phyloP scores from a whole-genome alignment of 53 echinoderm and acorn worm species.

The Stichopus horrens region DNA sequence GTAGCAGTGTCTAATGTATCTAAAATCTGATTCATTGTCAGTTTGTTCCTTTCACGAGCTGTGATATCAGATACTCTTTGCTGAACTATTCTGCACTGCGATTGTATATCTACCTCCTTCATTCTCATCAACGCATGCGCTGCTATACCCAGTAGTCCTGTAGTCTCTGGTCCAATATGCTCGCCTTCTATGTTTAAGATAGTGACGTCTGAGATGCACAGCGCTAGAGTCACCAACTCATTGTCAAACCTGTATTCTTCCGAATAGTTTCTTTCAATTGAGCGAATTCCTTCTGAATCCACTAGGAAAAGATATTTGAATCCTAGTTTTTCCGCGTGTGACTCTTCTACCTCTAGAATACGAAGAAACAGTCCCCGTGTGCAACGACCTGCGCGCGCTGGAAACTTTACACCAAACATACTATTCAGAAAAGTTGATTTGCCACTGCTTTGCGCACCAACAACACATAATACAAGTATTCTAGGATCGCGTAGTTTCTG shows the following conservation, averaged over 20 bases:
- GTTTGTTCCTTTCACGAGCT: conserved; percentile 12
- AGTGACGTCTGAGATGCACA: conserved; percentile 12
- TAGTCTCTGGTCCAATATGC: conserved; percentile 22
- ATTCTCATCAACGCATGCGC: conserved; percentile 27
- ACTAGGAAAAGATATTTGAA: not conserved
- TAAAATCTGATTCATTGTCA: not conserved
- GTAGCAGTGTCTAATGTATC: not conserved
- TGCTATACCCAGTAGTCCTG: not conserved
- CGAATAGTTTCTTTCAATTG: not conserved
- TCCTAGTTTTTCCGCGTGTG: not conserved
- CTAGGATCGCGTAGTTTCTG: not conserved
- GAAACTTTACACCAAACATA: conserved; percentile 17
- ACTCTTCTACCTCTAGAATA: not conserved
- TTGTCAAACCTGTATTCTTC: conserved; percentile 23
- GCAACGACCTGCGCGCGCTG: conserved; percentile 7
- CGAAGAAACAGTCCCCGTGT: conserved; percentile 2
- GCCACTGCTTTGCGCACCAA: conserved; percentile 22
- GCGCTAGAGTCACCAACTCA: not conserved
- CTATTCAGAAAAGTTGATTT: conserved; percentile 21
- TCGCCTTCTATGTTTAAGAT: conserved; percentile 28
- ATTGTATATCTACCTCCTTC: conserved; percentile 7
- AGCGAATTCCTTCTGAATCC: conserved; percentile 14
- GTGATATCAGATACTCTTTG: conserved; percentile 13
- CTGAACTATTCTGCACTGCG: conserved; percentile 21
- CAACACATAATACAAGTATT: not conserved